A percentile compares a stretch with the other conserved stretches of the same genome.
These are phyloP conservation scores for Potamarius usumacintae DNA, from an alignment of 2,113 vertebrate species.

Conservation along the genomic window DNA sequence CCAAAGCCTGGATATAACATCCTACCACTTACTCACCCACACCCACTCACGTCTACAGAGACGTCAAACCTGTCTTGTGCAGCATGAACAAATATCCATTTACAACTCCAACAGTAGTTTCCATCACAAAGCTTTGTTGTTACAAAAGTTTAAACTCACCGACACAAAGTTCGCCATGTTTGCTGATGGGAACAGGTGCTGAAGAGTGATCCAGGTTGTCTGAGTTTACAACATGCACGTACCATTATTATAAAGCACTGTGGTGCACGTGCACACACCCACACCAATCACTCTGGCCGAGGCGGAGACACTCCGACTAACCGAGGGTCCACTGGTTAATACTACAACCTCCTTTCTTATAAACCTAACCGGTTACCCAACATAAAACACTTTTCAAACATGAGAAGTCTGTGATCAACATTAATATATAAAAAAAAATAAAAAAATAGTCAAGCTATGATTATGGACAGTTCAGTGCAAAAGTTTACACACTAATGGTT, in stretches of 20 bases:
- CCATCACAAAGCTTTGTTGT: neutral
- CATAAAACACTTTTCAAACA: neutral
- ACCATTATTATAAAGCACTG: slow-evolving; percentile 62
- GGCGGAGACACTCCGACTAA: neutral
- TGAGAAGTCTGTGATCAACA: neutral
- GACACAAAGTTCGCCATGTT: slow-evolving; percentile 58
- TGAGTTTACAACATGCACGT: slow-evolving; percentile 55
- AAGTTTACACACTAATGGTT: neutral
- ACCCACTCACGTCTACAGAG: neutral
- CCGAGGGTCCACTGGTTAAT: slow-evolving; percentile 5
- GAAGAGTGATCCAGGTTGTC: slow-evolving; percentile 21
- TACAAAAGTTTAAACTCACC: slow-evolving; percentile 44
- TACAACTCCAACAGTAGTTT: neutral
- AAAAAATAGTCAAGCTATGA: neutral
- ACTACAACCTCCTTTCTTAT: neutral
- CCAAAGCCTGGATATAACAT: neutral
- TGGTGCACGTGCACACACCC: slow-evolving; percentile 17
- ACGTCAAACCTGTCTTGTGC: neutral
- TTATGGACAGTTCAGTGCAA: neutral
- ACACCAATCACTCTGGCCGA: slow-evolving; percentile 29
- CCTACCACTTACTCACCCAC: neutral
- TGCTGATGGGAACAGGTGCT: slow-evolving; percentile 32
- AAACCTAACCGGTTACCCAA: neutral
- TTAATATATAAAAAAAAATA: no score
- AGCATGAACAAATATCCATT: neutral